Evolutionary conservation across 2,797 vertebrate species (phyloP), one percentile per base, ranked within the genome.

Genomic region (Artibeus jamaicensis): DNA sequence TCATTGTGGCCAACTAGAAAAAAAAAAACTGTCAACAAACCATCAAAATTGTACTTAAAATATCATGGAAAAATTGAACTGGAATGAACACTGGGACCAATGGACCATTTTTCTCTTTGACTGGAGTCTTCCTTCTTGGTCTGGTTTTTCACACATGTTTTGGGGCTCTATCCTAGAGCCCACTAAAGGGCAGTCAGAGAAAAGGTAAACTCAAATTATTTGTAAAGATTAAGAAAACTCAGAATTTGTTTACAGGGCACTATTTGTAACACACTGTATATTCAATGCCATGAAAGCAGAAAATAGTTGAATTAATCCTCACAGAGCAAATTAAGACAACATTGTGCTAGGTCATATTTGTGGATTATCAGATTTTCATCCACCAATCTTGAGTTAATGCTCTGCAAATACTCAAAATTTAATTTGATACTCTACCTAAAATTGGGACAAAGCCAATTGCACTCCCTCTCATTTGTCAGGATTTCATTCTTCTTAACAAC

Each of bases 331-430:
- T 98, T 98, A 98, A 97, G 96, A 98, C 97, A 98, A 98, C 98
- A 98, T 96, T 99, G 98, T 99, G 99, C 98, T 97, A 77, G 98
- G 96, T 98, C 98, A 99, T 98, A 97, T 98, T 98, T 97, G 71
- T 97, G 98, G 98, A 98, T 99, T 99, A 99, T 98, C 98, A 98
- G 97, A 98, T 98, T 98, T 98, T 96, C 74, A 97, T 93, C 82
- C 97, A 97, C 98, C 98, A 98, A 88, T 98, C 97, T 92, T 97
- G 95, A 98, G 91, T 94, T 98, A 98, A 98, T 98, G 97, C 96
- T 98, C 94, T 98, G 97, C 97, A 98, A 98, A 98, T 98, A 98
- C 96, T 97, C 97, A 96, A 97, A 98, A 97, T 34, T 44, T 97
- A 98, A 98, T 98, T 98, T 98, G 96, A 94, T 96, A 93, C 57